phyloP scores from a whole-genome alignment of 1,140 invertebrate genomes.

The Drosophila tsacasi region DNA sequence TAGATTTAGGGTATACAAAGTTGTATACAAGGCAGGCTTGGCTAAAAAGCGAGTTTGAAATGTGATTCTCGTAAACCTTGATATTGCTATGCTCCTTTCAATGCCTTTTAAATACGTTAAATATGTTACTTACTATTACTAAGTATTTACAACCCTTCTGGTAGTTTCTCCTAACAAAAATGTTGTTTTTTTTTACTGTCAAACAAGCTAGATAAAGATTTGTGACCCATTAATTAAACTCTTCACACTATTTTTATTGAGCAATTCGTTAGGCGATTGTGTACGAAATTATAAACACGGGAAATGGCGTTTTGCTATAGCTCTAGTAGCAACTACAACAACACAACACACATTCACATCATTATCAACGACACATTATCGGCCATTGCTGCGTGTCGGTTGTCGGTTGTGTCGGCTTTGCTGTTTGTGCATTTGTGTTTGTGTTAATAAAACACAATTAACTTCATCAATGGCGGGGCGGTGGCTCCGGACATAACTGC shows the following conservation, averaged over 20 bases:
- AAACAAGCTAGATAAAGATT: neutral
- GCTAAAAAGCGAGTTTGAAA: neutral
- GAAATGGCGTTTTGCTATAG: conserved; percentile 50
- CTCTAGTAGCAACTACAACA: neutral
- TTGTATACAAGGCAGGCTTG: accelerated
- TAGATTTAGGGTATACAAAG: neutral
- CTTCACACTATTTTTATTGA: conserved; percentile 29
- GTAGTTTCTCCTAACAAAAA: neutral
- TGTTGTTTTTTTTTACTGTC: neutral
- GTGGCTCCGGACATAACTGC: conserved; percentile 70
- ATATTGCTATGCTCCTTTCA: neutral
- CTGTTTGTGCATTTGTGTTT: conserved; percentile 81
- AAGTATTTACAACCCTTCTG: neutral
- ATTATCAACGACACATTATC: conserved; percentile 80
- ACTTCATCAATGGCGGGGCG: conserved; percentile 80
- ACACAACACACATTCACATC: conserved; percentile 34
- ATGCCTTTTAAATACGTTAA: no score
- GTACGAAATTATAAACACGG: conserved; percentile 71
- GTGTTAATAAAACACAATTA: conserved; percentile 85
- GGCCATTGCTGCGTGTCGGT: conserved; percentile 52
- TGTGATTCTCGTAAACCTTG: neutral
- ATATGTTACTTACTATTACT: neutral
- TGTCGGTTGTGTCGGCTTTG: conserved; percentile 34
- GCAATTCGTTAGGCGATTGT: conserved; percentile 62
- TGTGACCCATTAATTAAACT: conserved; percentile 35